A percentile compares a stretch with the other conserved stretches of the same genome.
These are phyloP conservation scores for Salvelinus fontinalis DNA, from an alignment of 2,113 vertebrate genomes.

Conservation along the genomic window DNA sequence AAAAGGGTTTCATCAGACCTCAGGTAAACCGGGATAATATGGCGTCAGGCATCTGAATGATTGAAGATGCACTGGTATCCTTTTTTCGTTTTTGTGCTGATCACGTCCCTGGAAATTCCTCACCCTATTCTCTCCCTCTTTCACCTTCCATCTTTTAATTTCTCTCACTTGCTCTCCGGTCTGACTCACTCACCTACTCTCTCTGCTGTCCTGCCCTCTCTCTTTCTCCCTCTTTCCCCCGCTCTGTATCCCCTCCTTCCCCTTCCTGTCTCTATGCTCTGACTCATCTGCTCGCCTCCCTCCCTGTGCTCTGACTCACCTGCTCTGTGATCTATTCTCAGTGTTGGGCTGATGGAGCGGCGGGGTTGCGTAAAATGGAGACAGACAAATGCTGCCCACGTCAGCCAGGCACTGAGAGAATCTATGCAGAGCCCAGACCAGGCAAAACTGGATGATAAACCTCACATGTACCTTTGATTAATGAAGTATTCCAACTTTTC, in stretches of 20 bases:
- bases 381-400: constrained; percentile 43
- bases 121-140: background rate
- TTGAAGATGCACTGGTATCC: too few species aligned
- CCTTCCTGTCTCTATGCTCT: too few species aligned
- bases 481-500: too few species aligned
- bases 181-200: too few species aligned
- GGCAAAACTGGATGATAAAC: background rate
- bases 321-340: too few species aligned
- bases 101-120: constrained; percentile 47
- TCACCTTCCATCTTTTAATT: too few species aligned
- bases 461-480: too few species aligned
- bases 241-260: too few species aligned
- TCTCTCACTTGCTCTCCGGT: too few species aligned
- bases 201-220: too few species aligned
- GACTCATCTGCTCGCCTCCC: background rate
- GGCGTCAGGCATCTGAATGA: background rate
- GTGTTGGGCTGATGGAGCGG: background rate
- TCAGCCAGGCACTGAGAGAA: constrained; percentile 43
- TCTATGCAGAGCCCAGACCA: constrained; percentile 8
- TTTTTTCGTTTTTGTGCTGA: constrained; percentile 17
- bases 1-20: too few species aligned
- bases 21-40: background rate
- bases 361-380: constrained; percentile 35
- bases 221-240: too few species aligned
- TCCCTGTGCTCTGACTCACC: constrained; percentile 10